Evolutionary conservation across 2,888 invertebrate species (phyloP), one percentile per base, ranked within the genome.

Genomic region (Gibbula magus): DNA sequence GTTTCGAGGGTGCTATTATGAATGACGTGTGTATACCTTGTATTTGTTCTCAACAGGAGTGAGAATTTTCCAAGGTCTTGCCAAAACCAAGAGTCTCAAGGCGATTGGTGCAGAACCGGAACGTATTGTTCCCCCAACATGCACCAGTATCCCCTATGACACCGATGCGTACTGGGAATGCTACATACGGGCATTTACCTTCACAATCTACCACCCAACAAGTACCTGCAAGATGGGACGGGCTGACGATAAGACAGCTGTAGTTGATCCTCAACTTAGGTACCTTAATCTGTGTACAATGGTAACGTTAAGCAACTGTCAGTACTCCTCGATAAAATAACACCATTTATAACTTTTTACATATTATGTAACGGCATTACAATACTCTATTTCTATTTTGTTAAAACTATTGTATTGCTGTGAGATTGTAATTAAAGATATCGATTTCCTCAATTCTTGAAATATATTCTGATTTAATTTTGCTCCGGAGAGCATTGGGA

Each of bases 161-260:
- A 79, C 81, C 18, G 87, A 86, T 70, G 83, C 77, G 22, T 87
- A 85, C 75, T 87, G 87, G 87, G 79, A 82, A 20, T 87, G 85
- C 75, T 61, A 83, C 51, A 75, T 87, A 25, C 45, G 81, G 52
- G 66, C 81, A 5, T 78, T 83, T 20, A 82, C 84, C 3, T 78
- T 79, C 18, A 80, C 86, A 7, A 80, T 82, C 29, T 83, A 83
- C 91, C 96, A 97, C 91, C 95, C 95, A 0, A 95, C 95, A 0
- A 96, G 96, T 0, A 96, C 95, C 0, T 96, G 96, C 88, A 94
- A 95, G 22, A 96, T 96, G 90, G 96, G 96, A 0, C 90, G 82
- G 22, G 81, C 32, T 1, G 86, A 89, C 4, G 93, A 94, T 82
- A 74, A 81, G 0, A 86, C 91, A 89, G 93, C 94, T 1, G 96